Evolutionary conservation across 2,113 vertebrate genomes (phyloP).

Genomic region (Eclectus roratus): DNA sequence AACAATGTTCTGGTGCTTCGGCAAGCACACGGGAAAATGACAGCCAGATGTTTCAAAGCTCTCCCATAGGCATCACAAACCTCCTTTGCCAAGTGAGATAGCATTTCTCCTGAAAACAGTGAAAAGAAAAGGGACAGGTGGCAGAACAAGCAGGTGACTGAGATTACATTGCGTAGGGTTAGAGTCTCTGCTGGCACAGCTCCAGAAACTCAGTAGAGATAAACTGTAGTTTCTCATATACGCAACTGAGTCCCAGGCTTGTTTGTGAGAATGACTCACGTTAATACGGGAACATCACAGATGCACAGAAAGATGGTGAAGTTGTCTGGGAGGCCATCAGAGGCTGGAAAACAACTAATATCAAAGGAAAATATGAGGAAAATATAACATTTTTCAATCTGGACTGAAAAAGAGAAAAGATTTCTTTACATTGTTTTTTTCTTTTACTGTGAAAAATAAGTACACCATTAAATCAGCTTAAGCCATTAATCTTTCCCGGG

Average conservation of each 20-base stretch:
- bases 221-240: not conserved
- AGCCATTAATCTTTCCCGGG: slow-evolving; percentile 1
- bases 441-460: not conserved
- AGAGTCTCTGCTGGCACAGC: not conserved
- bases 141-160: not conserved
- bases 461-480: not conserved
- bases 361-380: not conserved
- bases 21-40: not conserved
- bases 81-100: not conserved
- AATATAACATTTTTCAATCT: not conserved
- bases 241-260: not conserved
- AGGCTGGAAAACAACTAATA: not conserved
- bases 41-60: not conserved
- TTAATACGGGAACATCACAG: not conserved
- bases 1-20: not conserved
- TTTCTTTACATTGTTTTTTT: not conserved
- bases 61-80: not conserved
- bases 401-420: not conserved
- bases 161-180: rapidly evolving
- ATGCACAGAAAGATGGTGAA: not conserved
- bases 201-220: not conserved
- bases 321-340: not conserved
- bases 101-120: not conserved
- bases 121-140: not conserved
- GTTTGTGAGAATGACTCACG: not conserved